Conservation (phyloP, 2,113 vertebrate species). For the Rhagologus leucostigma region DNA sequence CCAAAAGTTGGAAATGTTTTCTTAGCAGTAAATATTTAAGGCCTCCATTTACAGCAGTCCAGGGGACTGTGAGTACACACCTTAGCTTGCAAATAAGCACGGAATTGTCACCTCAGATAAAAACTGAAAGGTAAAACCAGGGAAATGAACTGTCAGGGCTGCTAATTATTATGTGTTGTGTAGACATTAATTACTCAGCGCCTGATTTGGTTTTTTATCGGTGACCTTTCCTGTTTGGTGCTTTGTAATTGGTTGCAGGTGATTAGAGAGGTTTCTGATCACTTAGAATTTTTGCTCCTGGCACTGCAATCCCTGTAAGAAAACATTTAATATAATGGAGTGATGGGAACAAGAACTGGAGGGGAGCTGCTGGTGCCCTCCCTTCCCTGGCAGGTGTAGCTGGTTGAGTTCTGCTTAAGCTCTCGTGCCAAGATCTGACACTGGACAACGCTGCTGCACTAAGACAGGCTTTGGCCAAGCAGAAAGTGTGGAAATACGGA, state of each 20-base stretch:
- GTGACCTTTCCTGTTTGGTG: background rate
- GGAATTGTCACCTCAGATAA: background rate
- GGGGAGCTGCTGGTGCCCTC: slow-evolving; percentile 3
- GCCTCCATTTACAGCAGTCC: slow-evolving; percentile 1
- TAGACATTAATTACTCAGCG: background rate
- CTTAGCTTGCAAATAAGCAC: background rate
- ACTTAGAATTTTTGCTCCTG: background rate
- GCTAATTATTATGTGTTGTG: background rate
- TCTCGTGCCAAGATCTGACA: background rate
- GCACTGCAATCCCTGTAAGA: background rate
- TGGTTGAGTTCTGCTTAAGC: background rate
- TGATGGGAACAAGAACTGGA: background rate
- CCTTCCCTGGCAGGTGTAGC: background rate
- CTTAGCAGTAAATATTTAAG: slow-evolving; percentile 44
- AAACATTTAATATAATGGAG: background rate
- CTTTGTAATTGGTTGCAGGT: background rate
- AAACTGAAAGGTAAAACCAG: background rate
- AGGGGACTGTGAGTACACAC: background rate
- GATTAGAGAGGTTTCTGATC: background rate
- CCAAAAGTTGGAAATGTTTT: slow-evolving; percentile 45
- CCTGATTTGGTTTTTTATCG: background rate
- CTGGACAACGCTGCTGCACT: background rate
- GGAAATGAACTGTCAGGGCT: background rate
- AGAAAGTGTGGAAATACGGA: background rate
- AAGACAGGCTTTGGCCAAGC: background rate